Conservation (phyloP, 1,140 invertebrate species). For the Apocrypta bakeri region DNA sequence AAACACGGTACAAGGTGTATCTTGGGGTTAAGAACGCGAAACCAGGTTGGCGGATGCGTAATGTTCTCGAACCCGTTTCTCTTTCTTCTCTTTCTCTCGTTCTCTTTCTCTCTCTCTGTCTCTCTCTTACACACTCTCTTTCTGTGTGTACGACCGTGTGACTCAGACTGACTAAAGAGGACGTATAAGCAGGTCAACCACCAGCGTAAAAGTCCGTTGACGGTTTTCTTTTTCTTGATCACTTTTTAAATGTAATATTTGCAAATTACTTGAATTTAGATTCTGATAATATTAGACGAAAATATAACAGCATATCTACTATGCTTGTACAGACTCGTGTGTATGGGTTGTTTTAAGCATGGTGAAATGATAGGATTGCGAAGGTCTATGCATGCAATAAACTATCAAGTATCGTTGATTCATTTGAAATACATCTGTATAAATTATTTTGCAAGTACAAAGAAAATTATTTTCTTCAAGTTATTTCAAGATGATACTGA, state of each 20-base stretch:
- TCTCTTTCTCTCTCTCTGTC: neutral
- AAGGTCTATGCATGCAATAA: too few species aligned
- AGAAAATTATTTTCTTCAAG: too few species aligned
- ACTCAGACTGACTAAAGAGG: constrained; percentile 5
- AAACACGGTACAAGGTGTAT: neutral
- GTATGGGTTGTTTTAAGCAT: too few species aligned
- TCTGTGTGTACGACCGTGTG: neutral
- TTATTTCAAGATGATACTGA: too few species aligned
- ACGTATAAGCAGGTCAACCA: constrained; percentile 20
- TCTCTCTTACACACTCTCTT: neutral
- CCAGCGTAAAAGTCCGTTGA: neutral
- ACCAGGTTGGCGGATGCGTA: neutral
- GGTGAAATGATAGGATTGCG: too few species aligned
- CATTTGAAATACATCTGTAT: too few species aligned
- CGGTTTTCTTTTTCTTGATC: neutral
- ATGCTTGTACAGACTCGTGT: too few species aligned
- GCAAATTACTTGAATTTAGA: too few species aligned
- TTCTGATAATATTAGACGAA: too few species aligned
- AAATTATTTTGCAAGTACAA: too few species aligned
- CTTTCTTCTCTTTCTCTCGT: neutral
- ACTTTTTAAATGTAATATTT: neutral
- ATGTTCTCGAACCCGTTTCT: neutral
- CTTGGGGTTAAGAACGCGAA: neutral
- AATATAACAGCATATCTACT: too few species aligned
- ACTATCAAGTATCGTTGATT: too few species aligned